These are phyloP conservation scores for Dione vanillae DNA, from an alignment of 2,888 invertebrate genomes.

Conservation along the genomic window DNA sequence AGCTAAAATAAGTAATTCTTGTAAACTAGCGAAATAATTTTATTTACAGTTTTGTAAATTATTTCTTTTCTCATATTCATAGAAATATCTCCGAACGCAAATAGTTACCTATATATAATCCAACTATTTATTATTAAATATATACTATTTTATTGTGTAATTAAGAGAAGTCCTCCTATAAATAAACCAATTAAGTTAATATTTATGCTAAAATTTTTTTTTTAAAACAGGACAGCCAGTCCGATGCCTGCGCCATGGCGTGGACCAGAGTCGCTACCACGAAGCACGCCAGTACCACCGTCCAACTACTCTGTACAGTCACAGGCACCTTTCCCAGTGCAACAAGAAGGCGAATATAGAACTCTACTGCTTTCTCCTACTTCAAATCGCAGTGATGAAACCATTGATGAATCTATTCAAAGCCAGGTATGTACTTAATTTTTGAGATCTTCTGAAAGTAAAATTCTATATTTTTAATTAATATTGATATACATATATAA, in stretches of 20 bases:
- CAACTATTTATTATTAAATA: too few relatives aligned
- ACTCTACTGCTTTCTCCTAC: constrained; percentile 68
- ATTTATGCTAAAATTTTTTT: not conserved
- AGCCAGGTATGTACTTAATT: constrained; percentile 79
- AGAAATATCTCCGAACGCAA: too few relatives aligned
- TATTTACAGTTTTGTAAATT: too few relatives aligned
- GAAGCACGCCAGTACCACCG: constrained; percentile 73
- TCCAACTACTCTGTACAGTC: constrained; percentile 54
- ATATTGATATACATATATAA: too few relatives aligned
- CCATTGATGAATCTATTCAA: constrained; percentile 79
- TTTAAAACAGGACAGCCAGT: constrained; percentile 73
- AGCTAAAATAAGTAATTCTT: too few relatives aligned
- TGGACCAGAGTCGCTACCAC: constrained; percentile 83
- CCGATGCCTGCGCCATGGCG: constrained; percentile 80
- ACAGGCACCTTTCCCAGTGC: constrained; percentile 57
- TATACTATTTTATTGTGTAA: not conserved
- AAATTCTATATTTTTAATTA: too few relatives aligned
- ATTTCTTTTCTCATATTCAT: too few relatives aligned
- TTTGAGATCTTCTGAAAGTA: too few relatives aligned
- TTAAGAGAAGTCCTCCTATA: not conserved
- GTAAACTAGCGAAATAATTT: too few relatives aligned
- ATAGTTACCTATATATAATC: too few relatives aligned
- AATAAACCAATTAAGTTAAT: not conserved
- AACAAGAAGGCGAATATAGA: constrained; percentile 71
- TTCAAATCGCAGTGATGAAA: constrained; percentile 74